Percentiles rank a stretch among this genome's conserved stretches.
Evolutionary conservation across 2,113 vertebrate species (phyloP).

Genomic region (Aspiorhynchus laticeps): DNA sequence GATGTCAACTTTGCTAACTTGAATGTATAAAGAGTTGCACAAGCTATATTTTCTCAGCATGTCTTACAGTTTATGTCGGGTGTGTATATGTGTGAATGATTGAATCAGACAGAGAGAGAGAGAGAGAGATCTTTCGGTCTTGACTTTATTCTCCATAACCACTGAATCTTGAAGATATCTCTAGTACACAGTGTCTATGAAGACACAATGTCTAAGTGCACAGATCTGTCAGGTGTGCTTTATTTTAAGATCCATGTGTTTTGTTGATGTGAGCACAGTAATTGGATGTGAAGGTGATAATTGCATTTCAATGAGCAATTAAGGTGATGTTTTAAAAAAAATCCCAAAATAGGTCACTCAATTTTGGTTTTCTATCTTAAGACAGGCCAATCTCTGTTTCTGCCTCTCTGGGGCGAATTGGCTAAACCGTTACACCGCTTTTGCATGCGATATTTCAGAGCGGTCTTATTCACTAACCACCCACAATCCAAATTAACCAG

Average conservation of each 20-base stretch:
- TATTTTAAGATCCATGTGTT: background rate
- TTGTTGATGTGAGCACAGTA: constrained; percentile 29
- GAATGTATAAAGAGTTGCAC: constrained; percentile 41
- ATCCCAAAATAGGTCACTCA: constrained; percentile 47
- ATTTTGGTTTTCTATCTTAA: constrained; percentile 38
- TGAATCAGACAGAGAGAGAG: background rate
- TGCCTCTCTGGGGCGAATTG: constrained; percentile 4
- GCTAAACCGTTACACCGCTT: background rate
- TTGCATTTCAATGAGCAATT: constrained; percentile 60
- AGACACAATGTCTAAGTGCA: background rate
- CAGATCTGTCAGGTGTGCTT: background rate
- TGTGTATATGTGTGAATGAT: background rate
- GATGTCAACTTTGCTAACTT: constrained; percentile 19
- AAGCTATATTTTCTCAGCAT: background rate
- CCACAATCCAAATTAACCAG: background rate
- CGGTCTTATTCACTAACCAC: background rate
- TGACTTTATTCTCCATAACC: background rate
- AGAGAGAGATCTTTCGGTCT: background rate
- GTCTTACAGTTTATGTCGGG: background rate
- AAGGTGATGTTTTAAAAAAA: constrained; percentile 51
- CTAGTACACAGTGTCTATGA: background rate
- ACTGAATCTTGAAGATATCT: background rate
- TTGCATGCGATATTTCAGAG: background rate
- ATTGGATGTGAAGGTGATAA: constrained; percentile 47
- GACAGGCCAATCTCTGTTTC: background rate